Evolutionary conservation across 1,140 invertebrate genomes (phyloP).

Genomic region (Orchesella cincta): DNA sequence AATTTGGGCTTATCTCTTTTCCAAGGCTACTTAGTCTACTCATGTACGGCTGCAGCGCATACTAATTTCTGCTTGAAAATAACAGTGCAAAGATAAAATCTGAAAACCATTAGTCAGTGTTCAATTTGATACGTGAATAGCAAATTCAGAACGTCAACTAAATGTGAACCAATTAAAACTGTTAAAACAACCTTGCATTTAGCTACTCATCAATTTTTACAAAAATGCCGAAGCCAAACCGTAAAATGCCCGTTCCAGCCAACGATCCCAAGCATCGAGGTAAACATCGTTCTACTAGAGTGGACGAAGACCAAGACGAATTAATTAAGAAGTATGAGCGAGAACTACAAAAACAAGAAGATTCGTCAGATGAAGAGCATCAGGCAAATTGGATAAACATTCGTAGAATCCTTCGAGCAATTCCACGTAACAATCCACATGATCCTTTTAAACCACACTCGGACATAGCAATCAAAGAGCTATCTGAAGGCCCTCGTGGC

Average conservation of each 20-base stretch:
- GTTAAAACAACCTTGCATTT: too few relatives aligned
- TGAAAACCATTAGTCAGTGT: too few relatives aligned
- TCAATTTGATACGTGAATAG: too few relatives aligned
- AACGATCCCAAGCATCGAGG: not conserved
- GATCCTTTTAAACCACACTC: conserved; percentile 22
- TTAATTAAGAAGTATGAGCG: not conserved
- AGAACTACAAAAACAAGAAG: not conserved
- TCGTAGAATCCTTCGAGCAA: not conserved
- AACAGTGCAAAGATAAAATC: too few relatives aligned
- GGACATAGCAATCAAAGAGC: not conserved
- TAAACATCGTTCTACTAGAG: not conserved
- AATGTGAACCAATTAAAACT: too few relatives aligned
- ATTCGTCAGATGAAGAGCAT: conserved; percentile 12
- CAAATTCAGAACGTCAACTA: too few relatives aligned
- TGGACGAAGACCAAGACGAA: not conserved
- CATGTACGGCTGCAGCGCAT: too few relatives aligned
- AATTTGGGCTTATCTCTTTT: too few relatives aligned
- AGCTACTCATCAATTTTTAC: too few relatives aligned
- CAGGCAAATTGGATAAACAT: conserved; percentile 2
- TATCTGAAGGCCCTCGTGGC: not conserved
- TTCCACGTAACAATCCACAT: conserved; percentile 8
- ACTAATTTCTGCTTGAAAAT: too few relatives aligned
- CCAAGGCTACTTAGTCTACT: too few relatives aligned
- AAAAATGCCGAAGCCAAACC: not conserved
- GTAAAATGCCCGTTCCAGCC: not conserved